These are phyloP conservation scores for Artibeus jamaicensis DNA, from an alignment of 2,797 vertebrate genomes.

Conservation along the genomic window DNA sequence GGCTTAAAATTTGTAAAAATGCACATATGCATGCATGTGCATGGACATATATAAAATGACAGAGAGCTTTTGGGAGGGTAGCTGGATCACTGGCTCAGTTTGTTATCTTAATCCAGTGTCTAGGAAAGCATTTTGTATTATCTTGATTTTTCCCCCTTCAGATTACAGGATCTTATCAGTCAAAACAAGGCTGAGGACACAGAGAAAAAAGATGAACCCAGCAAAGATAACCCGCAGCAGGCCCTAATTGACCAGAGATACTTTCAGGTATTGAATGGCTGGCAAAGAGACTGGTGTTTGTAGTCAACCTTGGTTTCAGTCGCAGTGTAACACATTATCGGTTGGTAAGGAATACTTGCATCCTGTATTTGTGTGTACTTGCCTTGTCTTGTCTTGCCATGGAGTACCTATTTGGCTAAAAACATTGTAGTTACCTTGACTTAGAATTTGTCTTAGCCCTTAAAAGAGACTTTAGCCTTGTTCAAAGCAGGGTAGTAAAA, in stretches of 20 bases:
- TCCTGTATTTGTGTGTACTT: neutral
- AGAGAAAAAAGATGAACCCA: constrained; percentile 71
- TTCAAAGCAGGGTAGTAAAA: neutral
- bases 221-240: constrained; percentile 63
- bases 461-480: constrained; percentile 14
- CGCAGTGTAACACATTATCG: neutral
- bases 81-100: neutral
- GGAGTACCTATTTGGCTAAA: neutral
- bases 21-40: neutral
- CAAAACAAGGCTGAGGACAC: constrained; percentile 52
- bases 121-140: constrained; percentile 31
- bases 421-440: neutral
- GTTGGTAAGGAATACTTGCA: neutral
- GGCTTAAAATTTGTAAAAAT: neutral
- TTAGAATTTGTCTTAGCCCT: neutral
- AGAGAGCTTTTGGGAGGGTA: neutral
- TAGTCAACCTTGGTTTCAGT: neutral
- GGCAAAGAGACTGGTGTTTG: neutral
- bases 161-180: constrained; percentile 56
- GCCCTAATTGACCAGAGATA: constrained; percentile 76
- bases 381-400: neutral
- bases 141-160: constrained; percentile 52
- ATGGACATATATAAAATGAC: neutral
- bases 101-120: neutral
- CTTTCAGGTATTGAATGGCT: constrained; percentile 79